Evolutionary conservation across 2,113 vertebrate species (phyloP), one percentile per base, ranked within the genome.

Genomic region (Pionites leucogaster): DNA sequence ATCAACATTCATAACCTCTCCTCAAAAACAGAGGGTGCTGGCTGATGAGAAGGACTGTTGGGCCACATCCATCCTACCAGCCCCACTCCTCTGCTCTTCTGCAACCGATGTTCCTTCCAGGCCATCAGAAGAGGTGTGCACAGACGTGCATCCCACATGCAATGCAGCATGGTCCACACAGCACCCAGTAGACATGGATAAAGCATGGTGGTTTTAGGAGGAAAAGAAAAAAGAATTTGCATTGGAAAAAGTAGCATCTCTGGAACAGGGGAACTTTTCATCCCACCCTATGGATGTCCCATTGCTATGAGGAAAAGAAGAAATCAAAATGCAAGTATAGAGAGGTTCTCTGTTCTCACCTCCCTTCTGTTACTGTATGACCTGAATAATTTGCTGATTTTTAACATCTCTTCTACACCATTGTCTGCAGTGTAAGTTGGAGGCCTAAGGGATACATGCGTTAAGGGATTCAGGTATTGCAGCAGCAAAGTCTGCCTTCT

Each of bases 111-210:
- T 11, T 42, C 31, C 7, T 2, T 37, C 35, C n/a, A 22, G 0
- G 0, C 4, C 59, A 33, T 5, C 5, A 13, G 10, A 4, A 55
- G 59, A 23, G 41, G 11, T 1, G 1, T 64, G 25, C 25, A 28
- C 0, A 6, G 42, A 9, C 0, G 0, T 5, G 8, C 24, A 15
- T 12, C n/a, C 31, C 22, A 49, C 37, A 9, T 3, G 15, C 14
- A 47, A 18, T 3, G 1, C 4, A 1, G 33, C 42, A 25, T 0
- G 0, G 35, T 24, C 16, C n/a, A 33, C 18, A 7, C 47, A 50
- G 25, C 33, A 47, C 20, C 5, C 42, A 35, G 46, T 37, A 57
- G 8, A 75, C 13, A 10, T 3, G 25, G 11, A 67, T 59, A 44
- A 25, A 62, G 29, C 41, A 70, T 17, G 9, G 1, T 35, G 6